Evolutionary conservation across 2,113 vertebrate genomes (phyloP).

Genomic region (Oreochromis tanganicae): DNA sequence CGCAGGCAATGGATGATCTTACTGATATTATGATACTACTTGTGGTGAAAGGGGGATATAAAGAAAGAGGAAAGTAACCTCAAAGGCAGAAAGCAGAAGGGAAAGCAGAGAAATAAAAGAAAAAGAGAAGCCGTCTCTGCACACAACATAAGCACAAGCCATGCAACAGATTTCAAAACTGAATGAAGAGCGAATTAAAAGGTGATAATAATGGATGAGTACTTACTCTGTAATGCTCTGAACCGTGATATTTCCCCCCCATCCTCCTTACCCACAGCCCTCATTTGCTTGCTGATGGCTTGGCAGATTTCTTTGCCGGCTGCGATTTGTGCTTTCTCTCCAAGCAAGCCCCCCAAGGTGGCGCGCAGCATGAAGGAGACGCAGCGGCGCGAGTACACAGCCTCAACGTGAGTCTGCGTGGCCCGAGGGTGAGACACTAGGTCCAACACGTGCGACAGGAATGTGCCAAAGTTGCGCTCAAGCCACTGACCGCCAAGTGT

Average conservation of each 20-base stretch:
- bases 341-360: constrained; percentile 90
- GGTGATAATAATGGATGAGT: constrained; percentile 59
- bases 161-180: constrained; percentile 28
- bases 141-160: constrained; percentile 19
- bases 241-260: constrained; percentile 77
- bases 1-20: background rate
- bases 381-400: constrained; percentile 95
- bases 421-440: constrained; percentile 95
- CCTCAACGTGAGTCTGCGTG: constrained; percentile 95
- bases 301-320: constrained; percentile 98
- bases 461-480: constrained; percentile 93
- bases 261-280: constrained; percentile 92
- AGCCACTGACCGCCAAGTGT: constrained; percentile 94
- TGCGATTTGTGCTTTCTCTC: constrained; percentile 97
- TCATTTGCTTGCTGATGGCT: constrained; percentile 98
- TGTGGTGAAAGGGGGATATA: background rate
- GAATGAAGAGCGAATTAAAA: constrained; percentile 5
- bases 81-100: background rate
- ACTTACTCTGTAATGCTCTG: constrained; percentile 79
- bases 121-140: background rate
- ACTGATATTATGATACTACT: background rate
- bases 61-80: background rate
- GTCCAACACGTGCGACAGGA: constrained; percentile 92
- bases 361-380: constrained; percentile 96
- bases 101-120: background rate